Base-by-base conservation (phyloP, 1,140 invertebrate species). In the Drosophila miranda region DNA sequence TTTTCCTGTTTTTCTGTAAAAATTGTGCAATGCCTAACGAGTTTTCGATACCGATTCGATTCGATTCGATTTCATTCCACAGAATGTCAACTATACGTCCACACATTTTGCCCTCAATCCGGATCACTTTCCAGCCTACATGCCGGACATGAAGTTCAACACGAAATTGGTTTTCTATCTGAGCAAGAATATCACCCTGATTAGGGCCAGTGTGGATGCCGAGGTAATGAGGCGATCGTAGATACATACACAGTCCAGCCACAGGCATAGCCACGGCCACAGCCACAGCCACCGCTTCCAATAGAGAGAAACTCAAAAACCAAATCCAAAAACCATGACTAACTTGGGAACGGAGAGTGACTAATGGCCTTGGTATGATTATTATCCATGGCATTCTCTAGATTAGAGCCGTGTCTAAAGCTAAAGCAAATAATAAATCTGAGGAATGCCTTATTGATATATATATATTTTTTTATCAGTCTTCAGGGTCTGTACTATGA, bases 71-170 rank as follows among this genome's bases (percentile, higher is more conserved):
- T 19, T 5, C 23, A 34, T 19, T 59, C 53, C 49, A 16, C 62
- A 78, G 76, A 68, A 78, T 49, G 68, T 78, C 14, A 78, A 61
- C 45, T 78, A 73, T 49, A 77, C 76, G 52, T 73, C 60, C 55
- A 67, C 60, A 59, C 71, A 74, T 43, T 88, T 84, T 50, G 57
- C 79, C 38, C 64, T 89, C 43, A 84, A 89, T 83, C 76, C 73
- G 43, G 60, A 79, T 68, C 78, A 60, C 51, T 89, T 89, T 77
- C 72, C 76, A 28, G 51, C 72, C 50, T 63, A 73, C 52, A 87
- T 80, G 75, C 82, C 80, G 50, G 80, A 84, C 57, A 79, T 84
- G 68, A 79, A 68, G 56, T 82, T 75, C 71, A 83, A 80, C 67
- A 64, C 57, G 21, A 77, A 78, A 50, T 38, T 74, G 71, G 41